phyloP scores from a whole-genome alignment of 1,140 invertebrate species.

The Apolygus lucorum region DNA sequence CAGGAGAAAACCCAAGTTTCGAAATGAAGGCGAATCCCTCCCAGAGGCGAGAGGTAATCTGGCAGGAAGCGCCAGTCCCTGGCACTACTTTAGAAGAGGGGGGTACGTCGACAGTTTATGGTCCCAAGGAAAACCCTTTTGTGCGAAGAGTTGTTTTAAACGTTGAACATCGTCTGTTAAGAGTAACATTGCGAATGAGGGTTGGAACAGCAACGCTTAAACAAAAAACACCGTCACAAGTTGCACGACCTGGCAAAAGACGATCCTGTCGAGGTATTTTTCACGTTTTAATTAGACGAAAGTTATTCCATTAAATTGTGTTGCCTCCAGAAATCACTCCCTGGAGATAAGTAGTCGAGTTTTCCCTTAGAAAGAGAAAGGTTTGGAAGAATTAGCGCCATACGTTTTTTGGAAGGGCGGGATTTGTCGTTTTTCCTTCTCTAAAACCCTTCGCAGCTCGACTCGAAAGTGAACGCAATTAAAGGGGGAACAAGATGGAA shows the following conservation, averaged over 20 bases:
- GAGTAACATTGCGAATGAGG: too few species aligned
- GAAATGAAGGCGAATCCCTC: not conserved
- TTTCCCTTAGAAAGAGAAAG: too few species aligned
- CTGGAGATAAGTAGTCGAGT: too few species aligned
- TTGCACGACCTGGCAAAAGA: not conserved
- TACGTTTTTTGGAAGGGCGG: too few species aligned
- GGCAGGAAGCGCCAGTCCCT: too few species aligned
- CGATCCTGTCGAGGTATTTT: not conserved
- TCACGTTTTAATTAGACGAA: not conserved
- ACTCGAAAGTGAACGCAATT: too few species aligned
- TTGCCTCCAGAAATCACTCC: too few species aligned
- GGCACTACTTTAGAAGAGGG: not conserved
- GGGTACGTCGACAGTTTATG: not conserved
- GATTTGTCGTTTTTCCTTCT: too few species aligned
- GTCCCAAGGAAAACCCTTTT: not conserved
- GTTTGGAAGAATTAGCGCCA: too few species aligned
- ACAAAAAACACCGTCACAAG: not conserved
- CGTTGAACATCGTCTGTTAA: not conserved
- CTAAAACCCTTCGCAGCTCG: too few species aligned
- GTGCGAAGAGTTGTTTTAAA: not conserved
- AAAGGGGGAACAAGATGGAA: too few species aligned
- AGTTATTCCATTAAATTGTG: not conserved
- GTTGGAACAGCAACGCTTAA: not conserved
- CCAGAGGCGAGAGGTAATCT: not conserved
- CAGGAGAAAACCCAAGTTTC: not conserved